Evolutionary conservation across 2,113 vertebrate genomes (phyloP).

Genomic region (Myodes glareolus): DNA sequence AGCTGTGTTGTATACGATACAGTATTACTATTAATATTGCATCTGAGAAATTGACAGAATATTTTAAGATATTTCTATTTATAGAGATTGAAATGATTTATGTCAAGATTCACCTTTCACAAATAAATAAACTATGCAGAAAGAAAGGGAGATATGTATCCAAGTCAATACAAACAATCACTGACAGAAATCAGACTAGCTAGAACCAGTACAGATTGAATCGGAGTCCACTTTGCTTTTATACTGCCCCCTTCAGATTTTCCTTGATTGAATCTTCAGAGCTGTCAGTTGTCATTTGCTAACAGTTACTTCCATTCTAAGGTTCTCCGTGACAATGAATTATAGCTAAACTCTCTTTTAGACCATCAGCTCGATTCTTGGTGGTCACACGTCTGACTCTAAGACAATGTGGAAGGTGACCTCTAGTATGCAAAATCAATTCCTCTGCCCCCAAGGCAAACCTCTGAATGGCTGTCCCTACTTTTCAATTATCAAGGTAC

Average conservation of each 20-base stretch:
- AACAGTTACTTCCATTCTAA: background rate
- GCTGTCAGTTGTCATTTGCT: background rate
- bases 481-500: constrained; percentile 29
- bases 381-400: background rate
- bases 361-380: background rate
- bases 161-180: background rate
- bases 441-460: background rate
- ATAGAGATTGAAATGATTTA: background rate
- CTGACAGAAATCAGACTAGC: background rate
- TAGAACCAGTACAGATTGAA: background rate
- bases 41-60: background rate
- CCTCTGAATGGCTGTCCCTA: background rate
- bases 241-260: background rate
- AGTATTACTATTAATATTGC: background rate
- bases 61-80: background rate
- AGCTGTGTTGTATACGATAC: background rate
- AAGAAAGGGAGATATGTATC: background rate
- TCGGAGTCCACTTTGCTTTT: background rate
- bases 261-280: constrained; percentile 5
- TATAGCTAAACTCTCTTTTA: background rate
- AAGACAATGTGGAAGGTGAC: background rate
- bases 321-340: background rate
- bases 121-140: background rate
- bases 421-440: background rate
- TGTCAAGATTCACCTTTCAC: background rate